Evolutionary conservation across 2,113 vertebrate species (phyloP).

Genomic region (Tenrec ecaudatus): DNA sequence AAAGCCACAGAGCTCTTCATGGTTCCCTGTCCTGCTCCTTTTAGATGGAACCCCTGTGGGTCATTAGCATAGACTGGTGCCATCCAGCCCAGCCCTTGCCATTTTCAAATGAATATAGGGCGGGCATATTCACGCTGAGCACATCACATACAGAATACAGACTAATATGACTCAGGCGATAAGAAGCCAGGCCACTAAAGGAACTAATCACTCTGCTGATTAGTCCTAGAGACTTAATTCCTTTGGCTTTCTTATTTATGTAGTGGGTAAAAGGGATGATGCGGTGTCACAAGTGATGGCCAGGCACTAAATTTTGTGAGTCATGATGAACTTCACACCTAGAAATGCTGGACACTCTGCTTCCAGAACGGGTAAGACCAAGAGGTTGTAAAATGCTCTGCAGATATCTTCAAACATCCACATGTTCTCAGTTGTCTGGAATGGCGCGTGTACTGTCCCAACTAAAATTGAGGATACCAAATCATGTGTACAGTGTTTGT

Average conservation of each 20-base stretch:
- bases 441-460: constrained; percentile 6
- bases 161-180: background rate
- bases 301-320: background rate
- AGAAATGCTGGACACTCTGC: constrained; percentile 34
- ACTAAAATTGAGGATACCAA: constrained; percentile 15
- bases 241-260: background rate
- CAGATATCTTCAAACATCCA: background rate
- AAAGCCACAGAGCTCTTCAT: background rate
- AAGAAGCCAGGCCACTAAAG: background rate
- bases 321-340: constrained; percentile 54
- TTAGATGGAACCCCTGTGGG: background rate
- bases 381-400: constrained; percentile 28
- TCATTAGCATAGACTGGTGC: no score
- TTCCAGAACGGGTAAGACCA: background rate
- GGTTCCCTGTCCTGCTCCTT: background rate
- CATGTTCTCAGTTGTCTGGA: constrained; percentile 66
- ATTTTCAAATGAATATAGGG: constrained; percentile 19
- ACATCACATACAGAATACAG: background rate
- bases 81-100: background rate
- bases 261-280: background rate
- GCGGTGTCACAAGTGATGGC: background rate
- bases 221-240: background rate
- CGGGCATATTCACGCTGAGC: background rate
- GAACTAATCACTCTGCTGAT: background rate
- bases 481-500: constrained; percentile 48